Percentiles rank a stretch among this genome's conserved stretches.
phyloP scores from a whole-genome alignment of 2,888 invertebrate species.

The Acanthoscelides obtectus region DNA sequence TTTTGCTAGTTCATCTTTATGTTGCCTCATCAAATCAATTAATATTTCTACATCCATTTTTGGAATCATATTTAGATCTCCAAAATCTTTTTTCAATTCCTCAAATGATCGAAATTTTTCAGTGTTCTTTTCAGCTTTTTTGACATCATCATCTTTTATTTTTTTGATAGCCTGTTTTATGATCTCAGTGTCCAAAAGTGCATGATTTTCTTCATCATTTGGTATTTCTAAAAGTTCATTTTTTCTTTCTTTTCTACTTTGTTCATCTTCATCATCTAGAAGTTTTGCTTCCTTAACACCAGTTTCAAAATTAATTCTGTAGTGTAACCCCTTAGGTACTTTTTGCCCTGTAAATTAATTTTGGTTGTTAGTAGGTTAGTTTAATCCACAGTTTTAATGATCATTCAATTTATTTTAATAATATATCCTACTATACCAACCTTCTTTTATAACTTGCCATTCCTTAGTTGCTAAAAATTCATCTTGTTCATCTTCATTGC shows the following conservation, averaged over 20 bases:
- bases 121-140: conserved; percentile 33
- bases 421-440: conserved; percentile 39
- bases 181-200: conserved; percentile 16
- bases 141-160: conserved; percentile 30
- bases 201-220: conserved; percentile 27
- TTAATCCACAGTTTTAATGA: conserved; percentile 7
- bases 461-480: conserved; percentile 57
- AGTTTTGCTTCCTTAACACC: conserved; percentile 72
- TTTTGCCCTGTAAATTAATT: conserved; percentile 55
- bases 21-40: conserved; percentile 50
- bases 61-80: conserved; percentile 57
- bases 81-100: conserved; percentile 62
- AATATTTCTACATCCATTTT: conserved; percentile 67
- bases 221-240: conserved; percentile 16
- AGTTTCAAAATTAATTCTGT: conserved; percentile 70
- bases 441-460: conserved; percentile 61
- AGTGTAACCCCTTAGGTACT: conserved; percentile 69
- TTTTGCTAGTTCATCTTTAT: conserved; percentile 46
- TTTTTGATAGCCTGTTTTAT: conserved; percentile 46
- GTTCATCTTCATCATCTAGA: conserved; percentile 45
- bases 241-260: conserved; percentile 36
- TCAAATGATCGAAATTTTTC: conserved; percentile 55
- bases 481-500: conserved; percentile 34
- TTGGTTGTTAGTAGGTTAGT: background rate
- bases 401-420: background rate